Evolutionary conservation across 2,113 vertebrate genomes (phyloP).

Genomic region (Acrocephalus kingi): DNA sequence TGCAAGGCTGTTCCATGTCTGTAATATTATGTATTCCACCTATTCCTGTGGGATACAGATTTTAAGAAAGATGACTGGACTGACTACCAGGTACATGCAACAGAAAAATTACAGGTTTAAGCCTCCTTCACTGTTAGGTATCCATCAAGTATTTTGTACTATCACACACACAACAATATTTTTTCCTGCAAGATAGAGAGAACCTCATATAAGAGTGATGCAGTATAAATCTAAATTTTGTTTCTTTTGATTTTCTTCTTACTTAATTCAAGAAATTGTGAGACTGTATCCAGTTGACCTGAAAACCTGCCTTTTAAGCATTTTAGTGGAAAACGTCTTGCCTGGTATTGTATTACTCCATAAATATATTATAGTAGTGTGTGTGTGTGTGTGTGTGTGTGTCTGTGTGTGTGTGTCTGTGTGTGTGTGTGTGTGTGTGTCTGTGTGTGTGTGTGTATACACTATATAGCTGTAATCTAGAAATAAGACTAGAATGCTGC

Average conservation of each 20-base stretch:
- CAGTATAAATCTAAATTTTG: background rate
- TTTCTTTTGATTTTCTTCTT: slow-evolving; percentile 18
- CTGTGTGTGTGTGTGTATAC: background rate
- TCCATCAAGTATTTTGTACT: background rate
- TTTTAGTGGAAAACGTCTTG: background rate
- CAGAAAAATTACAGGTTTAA: background rate
- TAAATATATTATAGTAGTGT: background rate
- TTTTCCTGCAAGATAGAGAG: background rate
- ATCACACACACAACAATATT: background rate
- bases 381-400: background rate
- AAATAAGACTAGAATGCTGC: slow-evolving; percentile 24
- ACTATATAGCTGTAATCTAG: background rate
- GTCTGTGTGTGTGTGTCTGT: background rate
- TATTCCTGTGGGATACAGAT: background rate
- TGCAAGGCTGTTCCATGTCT: background rate
- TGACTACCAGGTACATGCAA: background rate
- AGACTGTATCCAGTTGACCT: background rate
- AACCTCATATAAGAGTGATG: background rate
- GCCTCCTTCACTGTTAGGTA: background rate
- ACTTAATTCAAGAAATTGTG: slow-evolving; percentile 1
- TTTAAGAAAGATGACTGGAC: background rate
- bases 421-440: background rate
- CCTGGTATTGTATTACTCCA: background rate
- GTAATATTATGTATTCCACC: background rate
- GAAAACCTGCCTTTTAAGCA: slow-evolving; percentile 19